Conservation (phyloP, 2,888 invertebrate species). For the Eupithecia tripunctaria region DNA sequence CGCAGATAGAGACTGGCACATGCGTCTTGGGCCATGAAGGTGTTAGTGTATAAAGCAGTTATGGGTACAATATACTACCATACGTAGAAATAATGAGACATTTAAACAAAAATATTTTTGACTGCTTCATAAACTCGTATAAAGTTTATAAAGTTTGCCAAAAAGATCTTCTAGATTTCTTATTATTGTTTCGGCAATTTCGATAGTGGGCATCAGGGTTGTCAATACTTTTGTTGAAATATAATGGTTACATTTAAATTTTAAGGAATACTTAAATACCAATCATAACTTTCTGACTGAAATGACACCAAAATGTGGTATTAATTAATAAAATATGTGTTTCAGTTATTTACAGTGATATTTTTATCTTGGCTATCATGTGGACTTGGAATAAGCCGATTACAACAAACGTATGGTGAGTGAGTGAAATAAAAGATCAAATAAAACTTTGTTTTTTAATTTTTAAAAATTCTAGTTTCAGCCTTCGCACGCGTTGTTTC, state of each 20-base stretch:
- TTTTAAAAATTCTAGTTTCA: no score
- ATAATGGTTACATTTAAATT: no score
- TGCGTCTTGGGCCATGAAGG: no score
- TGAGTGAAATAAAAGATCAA: not conserved
- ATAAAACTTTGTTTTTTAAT: no score
- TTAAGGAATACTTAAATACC: no score
- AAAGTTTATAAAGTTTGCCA: not conserved
- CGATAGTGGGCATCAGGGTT: not conserved
- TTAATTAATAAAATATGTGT: not conserved
- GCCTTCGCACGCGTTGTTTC: no score
- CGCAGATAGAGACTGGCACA: no score
- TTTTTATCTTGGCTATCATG: not conserved
- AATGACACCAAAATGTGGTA: not conserved
- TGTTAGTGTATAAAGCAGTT: no score
- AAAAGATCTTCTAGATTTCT: not conserved
- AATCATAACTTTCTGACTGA: not conserved
- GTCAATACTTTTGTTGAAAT: not conserved
- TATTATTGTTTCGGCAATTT: not conserved
- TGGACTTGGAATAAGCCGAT: not conserved
- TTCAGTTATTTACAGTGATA: not conserved
- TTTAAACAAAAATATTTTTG: no score
- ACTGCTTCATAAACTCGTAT: no score
- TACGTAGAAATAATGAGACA: no score
- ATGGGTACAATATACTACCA: no score
- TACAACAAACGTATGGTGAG: not conserved